Conservation (phyloP, 2,888 invertebrate species). For the Drosophila anceps region DNA sequence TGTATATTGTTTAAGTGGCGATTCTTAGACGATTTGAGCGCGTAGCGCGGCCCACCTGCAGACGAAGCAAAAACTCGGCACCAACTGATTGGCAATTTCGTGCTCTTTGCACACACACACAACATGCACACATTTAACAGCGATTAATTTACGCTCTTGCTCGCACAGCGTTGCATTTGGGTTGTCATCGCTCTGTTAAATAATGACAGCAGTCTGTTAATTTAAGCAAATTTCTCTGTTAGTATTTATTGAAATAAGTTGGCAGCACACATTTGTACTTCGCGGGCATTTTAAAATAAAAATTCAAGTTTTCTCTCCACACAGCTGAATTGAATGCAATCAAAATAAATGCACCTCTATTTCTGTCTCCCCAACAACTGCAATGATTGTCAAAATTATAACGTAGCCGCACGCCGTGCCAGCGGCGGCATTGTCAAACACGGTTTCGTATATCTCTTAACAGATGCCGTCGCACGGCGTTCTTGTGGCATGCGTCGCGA, state of each 20-base stretch:
- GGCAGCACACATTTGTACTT: constrained; percentile 21
- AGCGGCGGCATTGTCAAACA: not conserved
- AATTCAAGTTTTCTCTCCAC: not conserved
- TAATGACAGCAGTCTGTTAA: constrained; percentile 11
- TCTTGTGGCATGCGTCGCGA: not conserved
- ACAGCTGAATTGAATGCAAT: not conserved
- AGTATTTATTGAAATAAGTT: constrained; percentile 7
- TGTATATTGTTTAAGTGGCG: constrained; percentile 61
- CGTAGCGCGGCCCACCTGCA: constrained; percentile 64
- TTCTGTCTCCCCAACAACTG: not conserved
- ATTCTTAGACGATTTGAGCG: constrained; percentile 54
- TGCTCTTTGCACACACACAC: constrained; percentile 30
- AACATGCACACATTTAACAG: no score
- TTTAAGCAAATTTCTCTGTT: constrained; percentile 5
- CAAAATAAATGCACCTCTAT: not conserved
- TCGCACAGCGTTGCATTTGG: constrained; percentile 33
- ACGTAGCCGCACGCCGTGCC: not conserved
- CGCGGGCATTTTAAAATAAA: not conserved
- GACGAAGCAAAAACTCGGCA: constrained; percentile 60
- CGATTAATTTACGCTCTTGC: no score
- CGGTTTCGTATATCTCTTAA: not conserved
- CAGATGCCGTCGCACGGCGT: not conserved
- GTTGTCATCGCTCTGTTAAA: constrained; percentile 23
- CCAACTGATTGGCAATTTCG: constrained; percentile 43
- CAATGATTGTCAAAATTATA: not conserved